phyloP scores from a whole-genome alignment of 37 sponge, comb jelly and placozoan genomes.

The Chondrilla cf. caribensis region DNA sequence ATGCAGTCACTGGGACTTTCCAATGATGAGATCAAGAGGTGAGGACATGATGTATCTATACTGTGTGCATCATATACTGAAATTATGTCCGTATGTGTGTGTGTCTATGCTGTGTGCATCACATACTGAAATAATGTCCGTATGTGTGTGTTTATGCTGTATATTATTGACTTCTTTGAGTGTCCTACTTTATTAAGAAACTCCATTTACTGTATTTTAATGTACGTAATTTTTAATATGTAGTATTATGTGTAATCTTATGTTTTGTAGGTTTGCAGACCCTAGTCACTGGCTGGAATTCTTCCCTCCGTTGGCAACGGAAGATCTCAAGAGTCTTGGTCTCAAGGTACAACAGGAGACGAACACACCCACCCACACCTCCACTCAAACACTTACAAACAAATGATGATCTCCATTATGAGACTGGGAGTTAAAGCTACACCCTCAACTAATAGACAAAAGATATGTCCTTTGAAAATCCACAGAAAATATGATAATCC shows the following conservation, averaged over 20 bases:
- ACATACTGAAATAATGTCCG: background rate
- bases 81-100: background rate
- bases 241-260: no score
- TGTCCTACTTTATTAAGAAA: no score
- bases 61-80: background rate
- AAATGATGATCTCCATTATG: no score
- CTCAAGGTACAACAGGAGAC: slow-evolving; percentile 47
- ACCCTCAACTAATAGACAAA: no score
- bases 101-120: background rate
- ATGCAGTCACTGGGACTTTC: slow-evolving; percentile 81
- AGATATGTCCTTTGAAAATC: background rate
- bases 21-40: slow-evolving; percentile 80
- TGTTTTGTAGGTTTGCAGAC: slow-evolving; percentile 83
- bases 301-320: slow-evolving; percentile 83
- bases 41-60: background rate
- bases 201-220: no score
- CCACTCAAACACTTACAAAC: background rate
- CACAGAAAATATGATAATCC: no score
- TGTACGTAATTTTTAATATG: no score
- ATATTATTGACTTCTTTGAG: no score
- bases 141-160: no score
- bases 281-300: slow-evolving; percentile 85
- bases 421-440: no score
- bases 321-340: slow-evolving; percentile 84
- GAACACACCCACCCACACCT: background rate